Evolutionary conservation across 2,888 invertebrate species (phyloP).

Genomic region (Graphium colonna): DNA sequence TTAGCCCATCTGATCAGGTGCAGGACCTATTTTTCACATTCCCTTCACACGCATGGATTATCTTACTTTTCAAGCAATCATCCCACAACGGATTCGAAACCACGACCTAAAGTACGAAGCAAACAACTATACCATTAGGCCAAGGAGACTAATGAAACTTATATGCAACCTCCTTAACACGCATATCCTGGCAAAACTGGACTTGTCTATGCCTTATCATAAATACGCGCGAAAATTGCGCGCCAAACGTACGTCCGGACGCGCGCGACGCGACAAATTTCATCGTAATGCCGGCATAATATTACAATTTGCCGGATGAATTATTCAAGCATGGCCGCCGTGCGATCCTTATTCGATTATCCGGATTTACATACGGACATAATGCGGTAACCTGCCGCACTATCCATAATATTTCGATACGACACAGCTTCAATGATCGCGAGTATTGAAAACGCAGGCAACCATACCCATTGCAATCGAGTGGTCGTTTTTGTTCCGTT

Average conservation of each 20-base stretch:
- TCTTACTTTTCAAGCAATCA: background rate
- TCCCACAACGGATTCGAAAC: too few species aligned
- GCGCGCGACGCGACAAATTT: slow-evolving; percentile 59
- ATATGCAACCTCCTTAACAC: too few species aligned
- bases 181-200: too few species aligned
- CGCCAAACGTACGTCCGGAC: slow-evolving; percentile 36
- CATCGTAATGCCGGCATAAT: slow-evolving; percentile 63
- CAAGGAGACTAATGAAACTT: too few species aligned
- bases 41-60: background rate
- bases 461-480: background rate
- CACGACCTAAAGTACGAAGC: too few species aligned
- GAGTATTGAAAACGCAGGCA: background rate
- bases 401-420: slow-evolving; percentile 18
- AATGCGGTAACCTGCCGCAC: slow-evolving; percentile 29
- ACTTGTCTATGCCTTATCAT: too few species aligned
- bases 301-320: slow-evolving; percentile 72
- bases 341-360: slow-evolving; percentile 58
- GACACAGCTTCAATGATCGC: background rate
- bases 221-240: slow-evolving; percentile 19
- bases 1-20: too few species aligned
- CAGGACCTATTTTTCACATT: background rate
- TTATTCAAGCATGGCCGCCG: slow-evolving; percentile 62
- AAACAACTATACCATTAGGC: too few species aligned
- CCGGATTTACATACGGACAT: slow-evolving; percentile 40
- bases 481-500: too few species aligned